These are phyloP conservation scores for Cyprinella venusta DNA, from an alignment of 2,797 vertebrate species.

Conservation along the genomic window DNA sequence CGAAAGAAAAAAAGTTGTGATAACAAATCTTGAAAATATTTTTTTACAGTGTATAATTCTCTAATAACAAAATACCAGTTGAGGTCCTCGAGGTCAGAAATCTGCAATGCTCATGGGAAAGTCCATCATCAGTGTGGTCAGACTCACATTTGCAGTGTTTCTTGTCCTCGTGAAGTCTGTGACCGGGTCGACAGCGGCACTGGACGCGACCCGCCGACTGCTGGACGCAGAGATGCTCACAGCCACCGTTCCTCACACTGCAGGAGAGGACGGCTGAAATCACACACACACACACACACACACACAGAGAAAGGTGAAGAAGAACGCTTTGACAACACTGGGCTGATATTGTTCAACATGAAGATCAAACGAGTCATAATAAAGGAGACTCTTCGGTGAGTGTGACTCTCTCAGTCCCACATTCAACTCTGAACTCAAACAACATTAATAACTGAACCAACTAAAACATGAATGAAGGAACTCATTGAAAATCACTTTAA, in stretches of 20 bases:
- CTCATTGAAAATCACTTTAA: conserved; percentile 39
- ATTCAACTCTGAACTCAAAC: neutral
- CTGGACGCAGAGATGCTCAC: conserved; percentile 89
- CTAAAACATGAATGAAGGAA: conserved; percentile 36
- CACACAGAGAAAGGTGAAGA: conserved; percentile 51
- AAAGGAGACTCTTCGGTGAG: neutral
- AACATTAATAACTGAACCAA: conserved; percentile 39
- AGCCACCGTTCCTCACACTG: conserved; percentile 86
- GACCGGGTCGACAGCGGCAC: conserved; percentile 84
- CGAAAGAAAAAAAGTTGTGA: too few relatives aligned
- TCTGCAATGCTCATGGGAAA: neutral
- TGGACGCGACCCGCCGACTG: conserved; percentile 80
- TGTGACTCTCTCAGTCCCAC: neutral
- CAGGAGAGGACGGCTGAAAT: conserved; percentile 83
- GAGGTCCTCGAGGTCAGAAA: neutral
- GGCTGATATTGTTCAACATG: neutral
- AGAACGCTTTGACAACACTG: conserved; percentile 9
- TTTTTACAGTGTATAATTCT: too few relatives aligned
- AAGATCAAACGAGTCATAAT: neutral
- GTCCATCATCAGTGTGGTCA: neutral
- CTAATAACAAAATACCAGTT: too few relatives aligned
- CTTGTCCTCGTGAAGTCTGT: conserved; percentile 82
- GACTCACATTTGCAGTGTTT: conserved; percentile 87
- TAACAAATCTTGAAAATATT: too few relatives aligned
- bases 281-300: conserved; percentile 27